Percentiles rank a stretch among this genome's conserved stretches.
Conservation (phyloP, 2,797 vertebrate species). For the Buceros bicornis region DNA sequence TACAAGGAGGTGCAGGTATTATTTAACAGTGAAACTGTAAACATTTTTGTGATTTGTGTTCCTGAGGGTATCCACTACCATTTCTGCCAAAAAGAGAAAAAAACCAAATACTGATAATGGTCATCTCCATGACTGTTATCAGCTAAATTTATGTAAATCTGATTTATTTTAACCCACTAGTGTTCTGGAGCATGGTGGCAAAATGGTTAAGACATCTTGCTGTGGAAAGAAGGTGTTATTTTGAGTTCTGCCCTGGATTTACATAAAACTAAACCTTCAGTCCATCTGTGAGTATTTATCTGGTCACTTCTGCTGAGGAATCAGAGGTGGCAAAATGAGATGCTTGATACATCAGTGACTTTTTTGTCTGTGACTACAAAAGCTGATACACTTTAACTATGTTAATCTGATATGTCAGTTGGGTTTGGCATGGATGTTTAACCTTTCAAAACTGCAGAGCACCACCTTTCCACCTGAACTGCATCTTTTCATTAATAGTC, state of each 20-base stretch:
- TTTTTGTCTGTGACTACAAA: slow-evolving; percentile 29
- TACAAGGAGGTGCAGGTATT: background rate
- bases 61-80: background rate
- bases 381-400: background rate
- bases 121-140: background rate
- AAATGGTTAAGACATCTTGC: background rate
- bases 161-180: background rate
- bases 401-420: slow-evolving; percentile 4
- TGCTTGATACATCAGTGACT: slow-evolving; percentile 4
- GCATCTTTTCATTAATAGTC: background rate
- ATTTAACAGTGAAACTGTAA: background rate
- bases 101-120: background rate
- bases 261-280: slow-evolving; percentile 32
- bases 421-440: slow-evolving; percentile 22
- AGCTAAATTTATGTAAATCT: background rate
- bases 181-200: background rate
- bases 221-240: background rate
- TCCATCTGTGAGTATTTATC: slow-evolving; percentile 36
- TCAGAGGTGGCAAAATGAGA: slow-evolving; percentile 11
- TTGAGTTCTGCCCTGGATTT: slow-evolving; percentile 28
- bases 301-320: slow-evolving; percentile 21
- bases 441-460: background rate
- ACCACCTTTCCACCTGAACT: background rate
- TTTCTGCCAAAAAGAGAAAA: background rate
- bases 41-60: background rate